Base-by-base conservation (phyloP, 23 tunicate species). In the Ciona savignyi region DNA sequence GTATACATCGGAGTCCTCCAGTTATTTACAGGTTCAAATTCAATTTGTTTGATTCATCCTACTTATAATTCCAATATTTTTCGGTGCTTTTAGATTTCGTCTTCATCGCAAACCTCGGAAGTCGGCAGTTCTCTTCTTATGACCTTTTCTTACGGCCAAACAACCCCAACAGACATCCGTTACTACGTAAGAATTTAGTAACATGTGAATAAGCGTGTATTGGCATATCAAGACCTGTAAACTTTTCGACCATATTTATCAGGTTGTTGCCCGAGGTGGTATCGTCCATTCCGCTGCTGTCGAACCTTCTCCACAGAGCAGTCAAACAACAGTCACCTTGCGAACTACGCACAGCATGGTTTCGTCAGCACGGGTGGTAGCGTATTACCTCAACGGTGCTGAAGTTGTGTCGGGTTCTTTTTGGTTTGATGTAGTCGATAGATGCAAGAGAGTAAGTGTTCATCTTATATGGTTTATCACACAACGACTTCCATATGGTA, bases 181-280 rank as follows among this genome's bases (percentile, higher is more conserved):
- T 48, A 66, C 26, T 33, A 76, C 29, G 89, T 84, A 67, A 77
- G 89, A 35, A 29, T n/a, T 42, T 42, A 42, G 56, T 42, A 42
- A 42, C 56, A 42, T 42, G 9, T 42, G 9, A 42, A 6, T 42
- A 6, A 42, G 56, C 56, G 56, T 9, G 56, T 42, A 42, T 42
- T 42, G 15, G 9, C 11, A 6, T 6, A 42, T 6, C 56, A 42
- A 15, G 15, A 23, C 68, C 28, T 23, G 19, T 49, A 6, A 42
- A 6, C 56, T 42, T 42, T 6, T 42, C 56, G 11, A 6, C 56
- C 15, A 15, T 42, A 15, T 15, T 63, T 63, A n/a, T 22, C 21
- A 86, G 93, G 74, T 86, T 34, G 32, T 76, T 42, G 73, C 93
- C 33, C 81, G 93, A 15, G 93, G 93, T 3, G 21, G 80, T 19